phyloP scores from a whole-genome alignment of 2,888 invertebrate species.

The Scrobipalpa atriplicella region DNA sequence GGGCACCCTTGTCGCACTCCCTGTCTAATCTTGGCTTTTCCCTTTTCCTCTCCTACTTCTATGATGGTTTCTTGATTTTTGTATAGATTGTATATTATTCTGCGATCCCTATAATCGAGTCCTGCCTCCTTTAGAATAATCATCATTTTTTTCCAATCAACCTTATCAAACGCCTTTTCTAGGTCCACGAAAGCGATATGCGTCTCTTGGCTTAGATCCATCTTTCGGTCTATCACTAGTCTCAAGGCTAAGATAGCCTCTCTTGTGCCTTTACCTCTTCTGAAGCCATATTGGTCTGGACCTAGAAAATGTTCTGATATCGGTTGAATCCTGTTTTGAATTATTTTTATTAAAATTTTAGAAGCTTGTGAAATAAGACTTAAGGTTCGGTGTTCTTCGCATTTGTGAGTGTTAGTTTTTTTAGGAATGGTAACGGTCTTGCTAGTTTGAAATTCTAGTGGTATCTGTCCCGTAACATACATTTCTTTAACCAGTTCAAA shows the following conservation, averaged over 20 bases:
- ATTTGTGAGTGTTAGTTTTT: slow-evolving; percentile 21
- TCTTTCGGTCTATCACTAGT: no score
- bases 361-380: neutral
- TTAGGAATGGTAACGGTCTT: slow-evolving; percentile 14
- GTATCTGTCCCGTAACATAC: slow-evolving; percentile 13
- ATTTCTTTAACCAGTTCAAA: neutral
- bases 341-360: slow-evolving; percentile 1
- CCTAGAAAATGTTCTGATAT: slow-evolving; percentile 1
- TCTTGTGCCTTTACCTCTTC: slow-evolving; percentile 1
- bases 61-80: no score
- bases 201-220: no score
- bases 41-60: no score
- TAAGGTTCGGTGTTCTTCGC: neutral
- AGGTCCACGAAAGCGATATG: no score
- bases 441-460: slow-evolving; percentile 10
- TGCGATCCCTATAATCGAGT: neutral
- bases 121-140: neutral
- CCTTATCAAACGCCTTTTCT: no score
- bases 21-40: no score
- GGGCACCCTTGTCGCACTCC: no score
- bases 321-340: slow-evolving; percentile 4
- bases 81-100: no score
- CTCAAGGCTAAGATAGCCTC: neutral
- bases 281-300: no score
- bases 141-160: neutral